Conservation (phyloP, 2,888 invertebrate genomes). For the Xestia xanthographa region DNA sequence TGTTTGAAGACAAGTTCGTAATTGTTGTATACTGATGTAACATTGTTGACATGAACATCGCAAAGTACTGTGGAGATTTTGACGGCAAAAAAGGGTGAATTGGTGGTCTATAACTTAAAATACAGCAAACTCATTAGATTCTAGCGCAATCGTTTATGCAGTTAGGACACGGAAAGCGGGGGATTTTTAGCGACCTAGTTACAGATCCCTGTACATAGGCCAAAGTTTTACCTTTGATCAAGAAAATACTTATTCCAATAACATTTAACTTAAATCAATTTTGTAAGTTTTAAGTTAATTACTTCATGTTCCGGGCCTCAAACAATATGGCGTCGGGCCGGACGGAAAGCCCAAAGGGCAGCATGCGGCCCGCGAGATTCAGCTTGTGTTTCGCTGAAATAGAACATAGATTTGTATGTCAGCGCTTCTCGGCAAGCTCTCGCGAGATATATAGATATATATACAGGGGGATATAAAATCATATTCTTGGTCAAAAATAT, state of each 20-base stretch:
- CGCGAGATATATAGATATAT: not conserved
- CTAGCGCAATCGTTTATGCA: not conserved
- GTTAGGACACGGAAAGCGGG: conserved; percentile 27
- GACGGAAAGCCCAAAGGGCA: conserved; percentile 63
- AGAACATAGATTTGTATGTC: conserved; percentile 52
- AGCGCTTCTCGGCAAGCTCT: conserved; percentile 22
- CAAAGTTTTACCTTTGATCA: conserved; percentile 48
- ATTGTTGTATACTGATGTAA: not conserved
- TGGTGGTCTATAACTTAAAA: conserved; percentile 14
- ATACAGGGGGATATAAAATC: not conserved
- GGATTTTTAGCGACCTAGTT: not conserved
- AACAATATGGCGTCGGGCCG: conserved; percentile 62
- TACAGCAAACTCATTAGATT: conserved; percentile 28
- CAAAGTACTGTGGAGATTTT: not conserved
- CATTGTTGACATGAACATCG: not conserved
- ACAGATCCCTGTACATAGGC: not conserved
- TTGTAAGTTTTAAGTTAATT: conserved; percentile 52
- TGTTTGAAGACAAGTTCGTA: not conserved
- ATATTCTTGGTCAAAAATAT: conserved; percentile 56
- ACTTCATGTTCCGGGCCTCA: conserved; percentile 65
- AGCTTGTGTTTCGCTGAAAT: conserved; percentile 61
- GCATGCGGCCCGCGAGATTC: conserved; percentile 65
- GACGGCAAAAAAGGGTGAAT: not conserved
- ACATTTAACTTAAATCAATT: conserved; percentile 37
- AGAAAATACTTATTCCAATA: conserved; percentile 33